These are phyloP conservation scores for Orycteropus afer DNA, from an alignment of 2,113 vertebrate genomes.

Conservation along the genomic window DNA sequence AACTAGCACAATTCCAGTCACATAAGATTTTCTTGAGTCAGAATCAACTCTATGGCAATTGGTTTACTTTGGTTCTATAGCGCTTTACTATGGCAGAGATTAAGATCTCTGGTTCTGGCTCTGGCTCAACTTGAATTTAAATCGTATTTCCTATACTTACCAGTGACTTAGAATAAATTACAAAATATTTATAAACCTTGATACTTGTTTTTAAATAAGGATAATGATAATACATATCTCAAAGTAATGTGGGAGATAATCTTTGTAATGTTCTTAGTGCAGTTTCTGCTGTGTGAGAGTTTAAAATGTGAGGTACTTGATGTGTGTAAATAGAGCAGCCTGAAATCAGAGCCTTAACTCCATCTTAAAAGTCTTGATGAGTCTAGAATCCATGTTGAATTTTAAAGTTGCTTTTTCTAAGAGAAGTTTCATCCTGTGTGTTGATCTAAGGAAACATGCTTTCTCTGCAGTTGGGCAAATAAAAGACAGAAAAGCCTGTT, in stretches of 20 bases:
- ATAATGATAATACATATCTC: neutral
- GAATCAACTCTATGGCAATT: neutral
- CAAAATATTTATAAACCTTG: neutral
- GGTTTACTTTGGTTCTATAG: neutral
- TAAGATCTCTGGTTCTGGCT: neutral
- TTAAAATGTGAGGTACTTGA: too few species aligned
- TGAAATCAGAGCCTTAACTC: too few species aligned
- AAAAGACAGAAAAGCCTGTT: too few species aligned
- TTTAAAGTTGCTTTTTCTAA: too few species aligned
- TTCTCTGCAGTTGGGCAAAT: too few species aligned
- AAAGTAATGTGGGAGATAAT: too few species aligned
- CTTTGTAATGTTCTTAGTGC: neutral
- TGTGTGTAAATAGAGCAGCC: too few species aligned
- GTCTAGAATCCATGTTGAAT: neutral
- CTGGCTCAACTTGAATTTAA: neutral
- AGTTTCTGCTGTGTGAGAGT: neutral
- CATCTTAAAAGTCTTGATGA: too few species aligned
- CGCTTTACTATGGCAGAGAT: rapidly evolving
- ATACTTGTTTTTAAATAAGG: neutral
- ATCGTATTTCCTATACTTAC: neutral
- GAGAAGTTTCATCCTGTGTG: too few species aligned
- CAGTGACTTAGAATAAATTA: neutral
- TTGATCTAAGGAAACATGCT: too few species aligned
- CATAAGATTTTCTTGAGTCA: neutral
- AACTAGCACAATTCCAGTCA: neutral